These are phyloP conservation scores for Salarias fasciatus DNA, from an alignment of 2,797 vertebrate genomes.

Conservation along the genomic window DNA sequence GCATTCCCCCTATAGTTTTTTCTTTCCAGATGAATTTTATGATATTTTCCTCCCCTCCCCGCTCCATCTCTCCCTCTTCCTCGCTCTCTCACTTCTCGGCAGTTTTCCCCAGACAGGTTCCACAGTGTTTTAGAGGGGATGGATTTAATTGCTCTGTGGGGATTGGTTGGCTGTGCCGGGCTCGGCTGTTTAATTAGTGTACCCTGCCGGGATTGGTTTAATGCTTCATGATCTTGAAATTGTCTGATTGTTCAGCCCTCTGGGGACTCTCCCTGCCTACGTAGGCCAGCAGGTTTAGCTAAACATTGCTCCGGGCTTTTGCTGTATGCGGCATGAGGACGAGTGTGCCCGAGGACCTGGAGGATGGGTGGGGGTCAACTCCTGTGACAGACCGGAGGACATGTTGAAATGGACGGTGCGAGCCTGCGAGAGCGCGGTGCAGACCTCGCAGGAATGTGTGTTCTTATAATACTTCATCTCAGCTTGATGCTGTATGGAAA, in stretches of 20 bases:
- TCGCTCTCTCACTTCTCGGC: conserved; percentile 70
- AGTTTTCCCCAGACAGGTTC: conserved; percentile 95
- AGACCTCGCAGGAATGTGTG: conserved; percentile 45
- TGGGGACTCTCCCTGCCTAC: conserved; percentile 87
- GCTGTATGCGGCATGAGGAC: conserved; percentile 68
- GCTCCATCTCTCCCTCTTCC: conserved; percentile 66
- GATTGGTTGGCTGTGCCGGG: conserved; percentile 99
- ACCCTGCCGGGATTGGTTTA: conserved; percentile 99
- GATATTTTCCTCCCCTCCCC: conserved; percentile 84
- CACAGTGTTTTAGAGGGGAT: conserved; percentile 99
- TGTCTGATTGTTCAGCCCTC: conserved; percentile 97
- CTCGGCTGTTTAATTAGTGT: conserved; percentile 99
- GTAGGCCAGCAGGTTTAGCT: conserved; percentile 87
- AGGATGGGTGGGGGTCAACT: conserved; percentile 45
- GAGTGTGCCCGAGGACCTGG: conserved; percentile 57
- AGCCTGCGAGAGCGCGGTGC: conserved; percentile 6
- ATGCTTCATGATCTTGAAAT: conserved; percentile 99
- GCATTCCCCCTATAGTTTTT: conserved; percentile 66
- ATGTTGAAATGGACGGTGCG: conserved; percentile 43
- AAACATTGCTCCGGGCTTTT: conserved; percentile 88
- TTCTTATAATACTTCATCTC: conserved; percentile 30
- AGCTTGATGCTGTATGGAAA: conserved; percentile 59
- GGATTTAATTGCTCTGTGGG: conserved; percentile 99
- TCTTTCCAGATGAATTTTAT: conserved; percentile 92
- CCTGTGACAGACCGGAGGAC: conserved; percentile 36